Conservation (phyloP, 2,888 invertebrate genomes). For the Acronicta psi region DNA sequence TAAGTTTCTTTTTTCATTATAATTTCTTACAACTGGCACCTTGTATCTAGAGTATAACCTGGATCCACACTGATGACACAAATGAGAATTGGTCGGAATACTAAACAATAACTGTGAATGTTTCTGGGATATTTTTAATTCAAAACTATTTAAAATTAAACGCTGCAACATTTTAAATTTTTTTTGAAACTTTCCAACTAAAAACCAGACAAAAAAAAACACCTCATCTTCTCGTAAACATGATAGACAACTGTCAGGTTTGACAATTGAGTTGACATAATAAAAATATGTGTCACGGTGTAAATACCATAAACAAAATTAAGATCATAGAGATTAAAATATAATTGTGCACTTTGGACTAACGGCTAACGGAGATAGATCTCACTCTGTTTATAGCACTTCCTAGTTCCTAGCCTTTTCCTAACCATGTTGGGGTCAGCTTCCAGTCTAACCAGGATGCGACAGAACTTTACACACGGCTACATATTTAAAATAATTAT, state of each 20-base stretch:
- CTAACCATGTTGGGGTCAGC: no score
- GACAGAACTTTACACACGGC: no score
- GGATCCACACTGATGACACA: slow-evolving; percentile 79
- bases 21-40: slow-evolving; percentile 71
- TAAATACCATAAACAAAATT: background rate
- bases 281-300: no score
- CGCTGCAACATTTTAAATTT: slow-evolving; percentile 77
- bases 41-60: slow-evolving; percentile 79
- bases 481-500: no score
- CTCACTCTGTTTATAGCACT: no score
- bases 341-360: no score
- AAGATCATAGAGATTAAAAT: no score
- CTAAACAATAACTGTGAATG: slow-evolving; percentile 71
- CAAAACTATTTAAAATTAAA: slow-evolving; percentile 74
- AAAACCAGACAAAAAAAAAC: slow-evolving; percentile 56
- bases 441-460: no score
- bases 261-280: slow-evolving; percentile 16
- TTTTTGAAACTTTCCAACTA: slow-evolving; percentile 54
- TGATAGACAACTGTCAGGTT: slow-evolving; percentile 40
- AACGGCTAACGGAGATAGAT: no score
- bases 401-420: no score
- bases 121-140: slow-evolving; percentile 74
- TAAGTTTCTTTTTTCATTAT: slow-evolving; percentile 73
- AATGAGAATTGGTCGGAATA: slow-evolving; percentile 63
- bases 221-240: slow-evolving; percentile 53